phyloP scores from a whole-genome alignment of 1,140 invertebrate species.

The Cotesia glomerata region DNA sequence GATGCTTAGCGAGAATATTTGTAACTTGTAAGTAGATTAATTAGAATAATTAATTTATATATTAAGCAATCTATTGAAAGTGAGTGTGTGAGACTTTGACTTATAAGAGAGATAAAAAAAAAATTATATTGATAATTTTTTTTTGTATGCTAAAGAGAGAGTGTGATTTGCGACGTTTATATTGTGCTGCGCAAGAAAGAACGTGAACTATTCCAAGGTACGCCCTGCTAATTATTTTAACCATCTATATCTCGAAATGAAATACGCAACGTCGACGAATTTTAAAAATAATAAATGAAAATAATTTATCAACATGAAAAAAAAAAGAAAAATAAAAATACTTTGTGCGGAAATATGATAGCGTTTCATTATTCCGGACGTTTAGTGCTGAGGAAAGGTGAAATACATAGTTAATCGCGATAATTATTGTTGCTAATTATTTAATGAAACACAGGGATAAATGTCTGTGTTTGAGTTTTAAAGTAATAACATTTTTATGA shows the following conservation, averaged over 20 bases:
- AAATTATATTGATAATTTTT: slow-evolving; percentile 16
- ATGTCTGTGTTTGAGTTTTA: background rate
- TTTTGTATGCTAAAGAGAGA: slow-evolving; percentile 45
- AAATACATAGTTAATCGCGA: slow-evolving; percentile 50
- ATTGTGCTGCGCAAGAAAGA: slow-evolving; percentile 65
- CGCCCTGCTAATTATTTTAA: slow-evolving; percentile 62
- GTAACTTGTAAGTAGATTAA: slow-evolving; percentile 38
- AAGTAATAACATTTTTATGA: background rate
- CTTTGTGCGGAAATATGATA: slow-evolving; percentile 61
- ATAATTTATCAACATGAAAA: slow-evolving; percentile 45
- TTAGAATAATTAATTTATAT: slow-evolving; percentile 18
- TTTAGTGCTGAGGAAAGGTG: slow-evolving; percentile 66
- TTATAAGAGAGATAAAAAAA: slow-evolving; percentile 18
- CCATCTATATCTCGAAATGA: slow-evolving; percentile 61
- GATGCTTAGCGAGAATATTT: slow-evolving; percentile 49
- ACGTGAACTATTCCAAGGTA: slow-evolving; percentile 66
- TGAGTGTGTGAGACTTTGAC: slow-evolving; percentile 30
- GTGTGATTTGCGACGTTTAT: slow-evolving; percentile 62
- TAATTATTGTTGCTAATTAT: slow-evolving; percentile 4
- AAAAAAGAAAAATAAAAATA: slow-evolving; percentile 57
- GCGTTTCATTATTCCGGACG: slow-evolving; percentile 64
- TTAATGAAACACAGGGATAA: slow-evolving; percentile 1
- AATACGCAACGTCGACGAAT: slow-evolving; percentile 51
- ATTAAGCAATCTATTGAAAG: slow-evolving; percentile 16
- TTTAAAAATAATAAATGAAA: slow-evolving; percentile 43